Evolutionary conservation across 2,888 invertebrate genomes (phyloP), one percentile per base, ranked within the genome.

Genomic region (Cynaeus angustus): DNA sequence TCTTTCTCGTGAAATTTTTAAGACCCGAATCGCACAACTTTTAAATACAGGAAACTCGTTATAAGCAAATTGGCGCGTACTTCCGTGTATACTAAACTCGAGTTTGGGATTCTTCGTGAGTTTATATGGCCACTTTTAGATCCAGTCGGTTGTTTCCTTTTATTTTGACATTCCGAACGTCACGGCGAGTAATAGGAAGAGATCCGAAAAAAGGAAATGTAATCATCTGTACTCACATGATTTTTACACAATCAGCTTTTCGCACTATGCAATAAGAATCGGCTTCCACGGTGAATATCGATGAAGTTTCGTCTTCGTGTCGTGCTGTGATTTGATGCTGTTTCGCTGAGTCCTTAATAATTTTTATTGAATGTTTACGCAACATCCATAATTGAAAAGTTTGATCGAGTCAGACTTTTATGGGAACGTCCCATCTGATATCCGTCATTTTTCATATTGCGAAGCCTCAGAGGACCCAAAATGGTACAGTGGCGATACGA

Each of bases 161-260:
- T 59, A 59, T 59, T 59, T 59, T 59, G 59, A 59, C 59, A 59
- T 59, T 59, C 59, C 16, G 59, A 59, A 59, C 59, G 59, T 59
- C 45, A 46, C 41, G 30, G 46, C 59, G 45, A 59, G 46, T 59
- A 59, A 59, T 59, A 59, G 59, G 59, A 58, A 21, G 58, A 59
- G 59, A 59, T 59, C 59, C 59, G 59, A 59, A 59, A 59, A 33
- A 45, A 59, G 59, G 59, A 59, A 59, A 59, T 46, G 59, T 59
- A 59, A 46, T 59, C 59, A 59, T 59, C 59, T 59, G 59, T 59
- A 59, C 59, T 59, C 59, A 59, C 59, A 59, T 59, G 59, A 59
- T 59, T 59, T 59, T 59, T 59, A 59, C 59, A 59, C 59, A 59
- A 59, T 59, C 59, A 59, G 59, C 59, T 59, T 59, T 59, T 59